A percentile compares a stretch with the other conserved stretches of the same genome.
Conservation (phyloP, 2,113 vertebrate species). For the Empidonax alnorum region DNA sequence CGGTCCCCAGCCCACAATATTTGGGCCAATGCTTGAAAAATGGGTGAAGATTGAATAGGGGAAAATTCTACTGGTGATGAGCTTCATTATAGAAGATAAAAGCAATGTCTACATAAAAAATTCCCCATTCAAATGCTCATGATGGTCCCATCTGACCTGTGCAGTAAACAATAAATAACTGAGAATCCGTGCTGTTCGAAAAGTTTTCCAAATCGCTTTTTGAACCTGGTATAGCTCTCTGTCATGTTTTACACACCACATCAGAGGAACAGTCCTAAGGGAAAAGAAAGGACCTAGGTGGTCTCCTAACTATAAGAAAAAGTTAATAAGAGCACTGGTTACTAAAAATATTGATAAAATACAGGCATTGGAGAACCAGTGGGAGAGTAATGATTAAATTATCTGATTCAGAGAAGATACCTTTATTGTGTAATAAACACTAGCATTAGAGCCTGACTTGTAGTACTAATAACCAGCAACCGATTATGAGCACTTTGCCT, state of each 20-base stretch:
- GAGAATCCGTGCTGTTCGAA: background rate
- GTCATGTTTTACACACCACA: background rate
- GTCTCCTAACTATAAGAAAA: background rate
- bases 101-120: background rate
- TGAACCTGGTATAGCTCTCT: background rate
- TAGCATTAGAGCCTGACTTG: constrained; percentile 13
- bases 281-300: background rate
- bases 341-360: background rate
- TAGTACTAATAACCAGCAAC: constrained; percentile 44
- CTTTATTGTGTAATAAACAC: constrained; percentile 28
- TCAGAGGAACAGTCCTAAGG: background rate
- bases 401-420: constrained; percentile 41
- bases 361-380: background rate
- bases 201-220: background rate
- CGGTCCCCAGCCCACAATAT: background rate
- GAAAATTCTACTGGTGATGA: background rate
- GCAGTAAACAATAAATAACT: background rate
- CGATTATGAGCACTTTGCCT: constrained; percentile 40
- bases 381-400: constrained; percentile 41
- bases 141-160: background rate
- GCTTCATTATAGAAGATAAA: background rate
- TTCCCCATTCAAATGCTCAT: background rate
- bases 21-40: background rate
- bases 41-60: background rate
- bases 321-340: constrained; percentile 12